Evolutionary conservation across 2,888 invertebrate genomes (phyloP).

Genomic region (Idaea straminata): DNA sequence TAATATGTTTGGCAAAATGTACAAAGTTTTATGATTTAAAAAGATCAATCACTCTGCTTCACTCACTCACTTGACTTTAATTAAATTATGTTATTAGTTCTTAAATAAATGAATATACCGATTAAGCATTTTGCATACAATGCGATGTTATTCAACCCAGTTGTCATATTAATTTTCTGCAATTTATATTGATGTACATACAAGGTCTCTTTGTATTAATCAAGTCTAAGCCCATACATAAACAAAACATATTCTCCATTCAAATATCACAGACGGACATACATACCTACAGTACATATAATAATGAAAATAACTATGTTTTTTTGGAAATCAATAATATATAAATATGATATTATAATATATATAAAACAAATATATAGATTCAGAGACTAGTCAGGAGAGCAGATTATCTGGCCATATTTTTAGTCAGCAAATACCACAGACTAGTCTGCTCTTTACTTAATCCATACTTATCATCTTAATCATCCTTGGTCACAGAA

Average conservation of each 20-base stretch:
- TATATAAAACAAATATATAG: too few species aligned
- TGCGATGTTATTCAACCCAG: neutral
- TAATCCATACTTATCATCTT: too few species aligned
- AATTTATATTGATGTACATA: neutral
- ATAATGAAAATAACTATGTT: too few species aligned
- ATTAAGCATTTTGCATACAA: neutral
- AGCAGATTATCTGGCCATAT: too few species aligned
- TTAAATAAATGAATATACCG: neutral
- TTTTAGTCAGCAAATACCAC: too few species aligned
- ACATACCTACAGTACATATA: neutral
- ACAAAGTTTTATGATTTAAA: neutral
- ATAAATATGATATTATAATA: neutral
- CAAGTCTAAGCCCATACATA: neutral
- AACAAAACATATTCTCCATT: neutral
- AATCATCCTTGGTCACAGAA: too few species aligned
- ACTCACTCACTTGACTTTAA: neutral
- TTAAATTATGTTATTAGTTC: neutral
- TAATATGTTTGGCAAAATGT: neutral
- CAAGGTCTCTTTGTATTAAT: neutral
- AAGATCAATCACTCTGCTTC: neutral
- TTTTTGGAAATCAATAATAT: neutral
- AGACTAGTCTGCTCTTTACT: too few species aligned
- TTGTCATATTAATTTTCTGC: neutral
- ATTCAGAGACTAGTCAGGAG: too few species aligned
- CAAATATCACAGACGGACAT: neutral